Percentiles rank a stretch among this genome's conserved stretches.
Conservation (phyloP, 2,113 vertebrate genomes). For the Osmerus mordax region DNA sequence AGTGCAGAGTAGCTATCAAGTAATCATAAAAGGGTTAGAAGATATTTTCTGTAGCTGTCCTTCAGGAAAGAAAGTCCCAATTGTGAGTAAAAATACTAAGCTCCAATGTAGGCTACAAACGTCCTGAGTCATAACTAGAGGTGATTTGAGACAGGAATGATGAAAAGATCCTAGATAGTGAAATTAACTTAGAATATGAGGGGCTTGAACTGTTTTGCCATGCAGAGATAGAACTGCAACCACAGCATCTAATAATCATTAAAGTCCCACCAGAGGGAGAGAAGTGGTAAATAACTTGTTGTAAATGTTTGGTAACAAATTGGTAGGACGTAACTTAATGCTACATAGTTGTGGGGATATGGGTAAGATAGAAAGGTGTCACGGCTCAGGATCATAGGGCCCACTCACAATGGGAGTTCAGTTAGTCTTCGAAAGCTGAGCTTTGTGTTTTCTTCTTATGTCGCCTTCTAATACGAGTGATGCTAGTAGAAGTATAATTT, state of each 20-base stretch:
- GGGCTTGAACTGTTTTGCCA: too few relatives aligned
- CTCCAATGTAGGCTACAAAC: too few relatives aligned
- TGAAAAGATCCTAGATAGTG: too few relatives aligned
- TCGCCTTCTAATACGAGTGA: conserved; percentile 70
- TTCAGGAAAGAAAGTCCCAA: background rate
- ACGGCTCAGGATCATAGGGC: background rate
- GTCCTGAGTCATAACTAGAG: too few relatives aligned
- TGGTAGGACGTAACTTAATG: too few relatives aligned
- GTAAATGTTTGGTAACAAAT: too few relatives aligned
- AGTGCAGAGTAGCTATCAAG: background rate
- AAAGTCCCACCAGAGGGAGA: too few relatives aligned
- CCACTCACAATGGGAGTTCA: conserved; percentile 24
- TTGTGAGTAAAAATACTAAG: background rate
- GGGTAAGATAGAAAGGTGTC: background rate
- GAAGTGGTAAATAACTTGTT: too few relatives aligned
- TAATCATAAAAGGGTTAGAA: background rate
- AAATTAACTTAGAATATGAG: too few relatives aligned
- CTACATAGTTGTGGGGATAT: background rate
- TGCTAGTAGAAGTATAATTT: conserved; percentile 11
- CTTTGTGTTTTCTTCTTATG: conserved; percentile 62
- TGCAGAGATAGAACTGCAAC: too few relatives aligned
- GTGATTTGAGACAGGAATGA: too few relatives aligned
- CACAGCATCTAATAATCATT: too few relatives aligned
- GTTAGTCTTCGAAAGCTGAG: background rate
- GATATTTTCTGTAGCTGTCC: background rate